A percentile compares a stretch with the other conserved stretches of the same genome.
Conservation (phyloP, 2,113 vertebrate species). For the Arothron firmamentum region DNA sequence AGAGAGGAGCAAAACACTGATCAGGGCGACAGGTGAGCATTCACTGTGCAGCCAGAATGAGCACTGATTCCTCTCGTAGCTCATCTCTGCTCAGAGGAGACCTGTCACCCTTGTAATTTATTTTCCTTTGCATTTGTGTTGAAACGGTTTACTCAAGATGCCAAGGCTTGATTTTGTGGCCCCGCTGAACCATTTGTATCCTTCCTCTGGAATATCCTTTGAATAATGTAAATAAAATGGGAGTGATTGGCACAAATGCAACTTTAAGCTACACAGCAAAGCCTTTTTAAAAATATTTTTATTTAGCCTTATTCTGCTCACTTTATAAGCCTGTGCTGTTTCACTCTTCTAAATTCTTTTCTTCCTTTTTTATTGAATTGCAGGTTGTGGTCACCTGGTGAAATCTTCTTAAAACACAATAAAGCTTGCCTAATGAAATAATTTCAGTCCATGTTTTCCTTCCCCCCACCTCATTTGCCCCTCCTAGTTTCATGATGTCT, state of each 20-base stretch:
- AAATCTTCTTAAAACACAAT: slow-evolving; percentile 41
- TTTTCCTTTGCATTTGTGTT: slow-evolving; percentile 49
- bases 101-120: slow-evolving; percentile 30
- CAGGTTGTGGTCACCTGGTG: slow-evolving; percentile 59
- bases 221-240: slow-evolving; percentile 4
- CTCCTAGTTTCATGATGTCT: too few relatives aligned
- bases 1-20: slow-evolving; percentile 57
- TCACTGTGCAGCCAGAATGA: not conserved
- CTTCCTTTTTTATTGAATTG: slow-evolving; percentile 57
- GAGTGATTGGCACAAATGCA: not conserved
- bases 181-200: slow-evolving; percentile 73
- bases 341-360: slow-evolving; percentile 36
- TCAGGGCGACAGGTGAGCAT: slow-evolving; percentile 57
- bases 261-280: not conserved
- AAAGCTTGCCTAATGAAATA: slow-evolving; percentile 42
- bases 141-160: slow-evolving; percentile 74
- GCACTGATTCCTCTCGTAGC: not conserved
- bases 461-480: slow-evolving; percentile 18
- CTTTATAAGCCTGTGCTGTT: slow-evolving; percentile 10
- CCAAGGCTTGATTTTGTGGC: slow-evolving; percentile 69
- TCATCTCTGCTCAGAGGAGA: slow-evolving; percentile 8
- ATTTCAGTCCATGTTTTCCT: not conserved
- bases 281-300: not conserved
- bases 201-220: slow-evolving; percentile 79
- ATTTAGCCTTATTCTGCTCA: not conserved